A percentile compares a stretch with the other conserved stretches of the same genome.
phyloP scores from a whole-genome alignment of 1,140 invertebrate genomes.

The Oryzaephilus surinamensis region DNA sequence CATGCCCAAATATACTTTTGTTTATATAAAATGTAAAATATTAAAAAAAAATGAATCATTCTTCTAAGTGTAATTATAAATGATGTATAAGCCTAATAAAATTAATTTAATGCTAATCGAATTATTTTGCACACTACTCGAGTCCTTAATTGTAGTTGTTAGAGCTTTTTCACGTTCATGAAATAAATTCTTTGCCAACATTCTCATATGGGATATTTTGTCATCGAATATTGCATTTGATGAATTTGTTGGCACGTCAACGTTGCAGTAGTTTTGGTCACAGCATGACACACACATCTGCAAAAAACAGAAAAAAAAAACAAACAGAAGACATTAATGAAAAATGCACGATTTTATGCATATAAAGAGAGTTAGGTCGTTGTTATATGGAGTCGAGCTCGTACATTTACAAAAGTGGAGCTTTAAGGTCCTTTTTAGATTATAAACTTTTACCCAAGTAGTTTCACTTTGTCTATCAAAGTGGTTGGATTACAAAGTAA shows the following conservation, averaged over 20 bases:
- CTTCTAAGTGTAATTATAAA: not conserved
- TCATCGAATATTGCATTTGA: constrained; percentile 44
- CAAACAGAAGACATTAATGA: not conserved
- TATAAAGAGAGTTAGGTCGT: not conserved
- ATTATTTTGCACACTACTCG: constrained; percentile 14
- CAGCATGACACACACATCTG: constrained; percentile 57
- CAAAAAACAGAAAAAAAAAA: constrained; percentile 28
- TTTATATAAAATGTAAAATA: not conserved
- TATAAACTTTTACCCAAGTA: not conserved
- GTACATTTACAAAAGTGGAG: not conserved
- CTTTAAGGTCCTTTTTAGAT: not conserved
- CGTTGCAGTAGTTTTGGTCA: constrained; percentile 55
- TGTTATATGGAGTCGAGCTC: not conserved
- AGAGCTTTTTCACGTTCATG: constrained; percentile 31
- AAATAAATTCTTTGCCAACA: constrained; percentile 34
- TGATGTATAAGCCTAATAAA: no score
- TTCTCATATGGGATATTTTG: constrained; percentile 34
- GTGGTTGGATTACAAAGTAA: no score
- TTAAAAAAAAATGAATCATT: not conserved
- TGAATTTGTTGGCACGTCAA: constrained; percentile 49
- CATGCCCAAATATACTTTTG: not conserved
- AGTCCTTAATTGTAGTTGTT: constrained; percentile 31
- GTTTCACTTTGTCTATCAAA: no score
- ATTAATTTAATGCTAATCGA: no score
- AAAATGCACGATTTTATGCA: not conserved